phyloP scores from a whole-genome alignment of 2,113 vertebrate genomes.

The Donacobius atricapilla region DNA sequence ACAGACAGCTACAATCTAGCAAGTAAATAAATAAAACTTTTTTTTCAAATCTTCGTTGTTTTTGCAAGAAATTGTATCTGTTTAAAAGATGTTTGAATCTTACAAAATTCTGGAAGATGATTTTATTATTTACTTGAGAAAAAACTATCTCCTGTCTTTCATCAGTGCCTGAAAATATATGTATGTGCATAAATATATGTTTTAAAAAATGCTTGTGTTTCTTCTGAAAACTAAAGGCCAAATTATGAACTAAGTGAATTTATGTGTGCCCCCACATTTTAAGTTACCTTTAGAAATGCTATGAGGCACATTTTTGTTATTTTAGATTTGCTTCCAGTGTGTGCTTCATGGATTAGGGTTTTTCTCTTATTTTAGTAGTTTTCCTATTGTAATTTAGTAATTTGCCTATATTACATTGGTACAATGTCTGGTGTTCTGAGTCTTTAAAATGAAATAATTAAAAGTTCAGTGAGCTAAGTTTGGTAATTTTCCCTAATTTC shows the following conservation, averaged over 20 bases:
- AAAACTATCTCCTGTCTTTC: neutral
- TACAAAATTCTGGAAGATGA: conserved; percentile 7
- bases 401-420: neutral
- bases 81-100: conserved; percentile 33
- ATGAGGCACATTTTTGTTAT: neutral
- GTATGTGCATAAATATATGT: neutral
- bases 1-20: conserved; percentile 48
- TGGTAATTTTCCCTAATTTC: neutral
- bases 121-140: neutral
- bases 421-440: neutral
- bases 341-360: neutral
- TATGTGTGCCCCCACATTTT: neutral
- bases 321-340: neutral
- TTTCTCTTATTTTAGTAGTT: neutral
- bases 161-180: neutral
- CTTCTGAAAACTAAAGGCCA: neutral
- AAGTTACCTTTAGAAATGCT: neutral
- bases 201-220: neutral
- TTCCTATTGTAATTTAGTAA: too few relatives aligned
- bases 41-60: conserved; percentile 16
- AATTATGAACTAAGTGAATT: neutral
- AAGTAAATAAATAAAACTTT: conserved; percentile 67
- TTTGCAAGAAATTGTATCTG: conserved; percentile 6
- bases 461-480: neutral
- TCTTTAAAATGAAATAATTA: neutral